Conservation (phyloP, 1,140 invertebrate species). For the Heliconius himera region DNA sequence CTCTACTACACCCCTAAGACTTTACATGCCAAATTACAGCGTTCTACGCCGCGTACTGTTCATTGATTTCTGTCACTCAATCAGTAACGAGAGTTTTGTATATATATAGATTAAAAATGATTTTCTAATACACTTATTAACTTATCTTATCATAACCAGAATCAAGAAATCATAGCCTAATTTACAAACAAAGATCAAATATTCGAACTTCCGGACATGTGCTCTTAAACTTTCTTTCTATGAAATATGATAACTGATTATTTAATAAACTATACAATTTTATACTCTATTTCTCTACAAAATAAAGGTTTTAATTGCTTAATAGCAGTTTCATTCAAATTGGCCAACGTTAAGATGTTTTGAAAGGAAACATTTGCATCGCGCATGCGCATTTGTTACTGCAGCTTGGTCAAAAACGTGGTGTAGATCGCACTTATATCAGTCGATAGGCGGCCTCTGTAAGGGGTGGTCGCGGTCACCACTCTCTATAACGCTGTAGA, state of each 20-base stretch:
- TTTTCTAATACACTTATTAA: background rate
- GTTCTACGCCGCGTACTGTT: too few relatives aligned
- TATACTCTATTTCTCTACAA: background rate
- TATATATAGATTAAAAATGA: background rate
- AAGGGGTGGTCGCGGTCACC: constrained; percentile 42
- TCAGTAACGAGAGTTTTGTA: background rate
- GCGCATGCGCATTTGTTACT: constrained; percentile 60
- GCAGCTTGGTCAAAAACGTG: constrained; percentile 60
- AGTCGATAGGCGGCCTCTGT: constrained; percentile 62
- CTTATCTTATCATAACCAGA: background rate
- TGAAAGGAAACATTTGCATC: constrained; percentile 56
- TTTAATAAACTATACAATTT: background rate
- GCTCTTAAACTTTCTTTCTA: constrained; percentile 57
- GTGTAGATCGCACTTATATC: constrained; percentile 53
- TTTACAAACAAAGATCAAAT: constrained; percentile 53
- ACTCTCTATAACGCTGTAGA: background rate
- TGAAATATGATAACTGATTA: constrained; percentile 42
- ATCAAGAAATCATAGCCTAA: constrained; percentile 38
- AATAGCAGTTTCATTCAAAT: constrained; percentile 32
- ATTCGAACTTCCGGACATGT: constrained; percentile 54
- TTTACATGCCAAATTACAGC: too few relatives aligned
- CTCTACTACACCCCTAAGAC: too few relatives aligned
- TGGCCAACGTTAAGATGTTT: constrained; percentile 50
- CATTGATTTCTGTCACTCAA: too few relatives aligned
- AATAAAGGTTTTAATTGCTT: constrained; percentile 42